Evolutionary conservation across 2,113 vertebrate genomes (phyloP).

Genomic region (Telmatochromis sp.): DNA sequence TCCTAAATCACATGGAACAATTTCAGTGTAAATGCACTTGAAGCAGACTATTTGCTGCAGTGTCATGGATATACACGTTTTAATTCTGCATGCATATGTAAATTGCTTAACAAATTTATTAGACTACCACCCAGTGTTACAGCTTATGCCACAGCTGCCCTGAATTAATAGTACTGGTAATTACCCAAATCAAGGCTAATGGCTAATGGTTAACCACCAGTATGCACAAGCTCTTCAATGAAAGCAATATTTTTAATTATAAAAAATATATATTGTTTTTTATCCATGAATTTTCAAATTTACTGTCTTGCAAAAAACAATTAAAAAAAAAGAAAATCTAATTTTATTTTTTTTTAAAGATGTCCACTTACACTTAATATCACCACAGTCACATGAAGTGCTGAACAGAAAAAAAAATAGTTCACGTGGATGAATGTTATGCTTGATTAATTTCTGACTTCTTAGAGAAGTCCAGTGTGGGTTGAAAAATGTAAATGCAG

Average conservation of each 20-base stretch:
- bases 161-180: background rate
- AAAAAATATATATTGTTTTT: background rate
- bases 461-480: background rate
- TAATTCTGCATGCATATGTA: background rate
- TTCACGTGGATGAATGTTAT: background rate
- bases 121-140: background rate
- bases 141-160: background rate
- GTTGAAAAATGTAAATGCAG: background rate
- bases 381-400: background rate
- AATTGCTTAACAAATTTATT: background rate
- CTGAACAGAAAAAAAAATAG: background rate
- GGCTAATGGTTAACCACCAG: background rate
- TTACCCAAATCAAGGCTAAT: background rate
- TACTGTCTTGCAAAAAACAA: background rate
- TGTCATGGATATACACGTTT: background rate
- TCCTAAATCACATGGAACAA: background rate
- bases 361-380: background rate
- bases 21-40: background rate
- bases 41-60: background rate
- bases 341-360: background rate
- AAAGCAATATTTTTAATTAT: background rate
- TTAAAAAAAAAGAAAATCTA: accelerated
- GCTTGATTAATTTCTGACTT: background rate
- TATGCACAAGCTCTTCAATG: background rate
- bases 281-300: background rate